Base-by-base conservation (phyloP, 2,113 vertebrate species). In the Ophthalmolycus amberensis region DNA sequence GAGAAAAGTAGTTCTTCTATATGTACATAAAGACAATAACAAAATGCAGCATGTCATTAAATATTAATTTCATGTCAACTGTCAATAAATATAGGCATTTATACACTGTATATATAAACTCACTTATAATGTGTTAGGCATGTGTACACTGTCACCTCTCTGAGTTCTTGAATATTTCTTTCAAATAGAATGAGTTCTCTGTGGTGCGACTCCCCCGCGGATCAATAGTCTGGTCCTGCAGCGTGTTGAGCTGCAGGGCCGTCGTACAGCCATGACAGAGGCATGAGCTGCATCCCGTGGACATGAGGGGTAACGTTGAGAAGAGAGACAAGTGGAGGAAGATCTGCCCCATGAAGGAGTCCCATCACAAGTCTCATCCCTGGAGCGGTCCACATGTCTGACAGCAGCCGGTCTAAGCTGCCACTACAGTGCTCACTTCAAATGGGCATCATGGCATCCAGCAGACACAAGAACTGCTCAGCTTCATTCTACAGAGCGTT, bases 401-500 rank as follows among this genome's bases (percentile, higher is more conserved):
- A 71, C n/a, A 60, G 58, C 29, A 50, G n/a, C n/a, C 52, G 50
- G 46, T 20, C 40, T 9, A 40, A 71, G 16, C 44, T 15, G 44
- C 44, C 44, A 77, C 15, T 50, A 63, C 12, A 60, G 34, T 37
- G 27, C 38, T 60, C 48, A 65, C 40, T 20, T 79, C 10, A 32
- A 1, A 64, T n/a, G 40, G 50, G 60, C 40, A 70, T 27, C 58
- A 59, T 48, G 70, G 34, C 27, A 52, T 73, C 66, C 58, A 70
- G 25, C 40, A 78, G 58, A 48, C 9, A 34, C 46, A 37, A 52
- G 27, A 76, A 52, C 11, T 69, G 62, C 50, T 80, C 65, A 79
- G 65, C 73, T 75, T 75, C 71, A 78, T 71, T 75, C 73, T 56
- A 79, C 70, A 68, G 38, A 22, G 20, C n/a, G 9, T 68, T 8